A percentile compares a stretch with the other conserved stretches of the same genome.
phyloP scores from a whole-genome alignment of 2,888 invertebrate species.

The Caenorhabditis virilis region DNA sequence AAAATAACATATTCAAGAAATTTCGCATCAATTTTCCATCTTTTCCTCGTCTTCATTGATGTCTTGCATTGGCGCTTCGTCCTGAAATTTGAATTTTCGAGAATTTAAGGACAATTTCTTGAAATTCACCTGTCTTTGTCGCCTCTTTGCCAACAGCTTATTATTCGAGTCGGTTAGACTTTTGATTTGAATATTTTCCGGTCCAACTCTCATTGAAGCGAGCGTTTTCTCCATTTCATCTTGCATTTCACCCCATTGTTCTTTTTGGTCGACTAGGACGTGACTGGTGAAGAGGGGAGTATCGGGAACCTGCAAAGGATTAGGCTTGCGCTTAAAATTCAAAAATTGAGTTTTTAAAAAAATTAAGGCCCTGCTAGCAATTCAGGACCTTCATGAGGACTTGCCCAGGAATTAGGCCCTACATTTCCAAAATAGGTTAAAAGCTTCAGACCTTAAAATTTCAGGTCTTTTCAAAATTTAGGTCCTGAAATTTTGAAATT shows the following conservation, averaged over 20 bases:
- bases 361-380: too few relatives aligned
- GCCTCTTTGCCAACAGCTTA: slow-evolving; percentile 75
- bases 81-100: slow-evolving; percentile 9
- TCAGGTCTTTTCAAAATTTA: too few relatives aligned
- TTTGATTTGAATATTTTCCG: slow-evolving; percentile 90
- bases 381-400: too few relatives aligned
- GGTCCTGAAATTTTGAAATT: neutral
- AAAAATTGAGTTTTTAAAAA: too few relatives aligned
- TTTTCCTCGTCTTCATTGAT: slow-evolving; percentile 27
- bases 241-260: slow-evolving; percentile 94
- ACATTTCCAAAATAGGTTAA: too few relatives aligned
- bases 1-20: slow-evolving; percentile 4
- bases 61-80: slow-evolving; percentile 20
- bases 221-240: slow-evolving; percentile 98
- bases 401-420: too few relatives aligned
- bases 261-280: slow-evolving; percentile 86
- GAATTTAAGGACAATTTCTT: neutral
- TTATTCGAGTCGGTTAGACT: slow-evolving; percentile 90
- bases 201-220: slow-evolving; percentile 97
- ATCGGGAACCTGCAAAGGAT: slow-evolving; percentile 76
- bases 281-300: slow-evolving; percentile 90
- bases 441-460: too few relatives aligned
- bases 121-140: slow-evolving; percentile 13
- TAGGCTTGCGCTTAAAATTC: neutral
- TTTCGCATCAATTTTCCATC: slow-evolving; percentile 11